A percentile compares a stretch with the other conserved stretches of the same genome.
phyloP scores from a whole-genome alignment of 2,888 invertebrate species.

The Unio pictorum region DNA sequence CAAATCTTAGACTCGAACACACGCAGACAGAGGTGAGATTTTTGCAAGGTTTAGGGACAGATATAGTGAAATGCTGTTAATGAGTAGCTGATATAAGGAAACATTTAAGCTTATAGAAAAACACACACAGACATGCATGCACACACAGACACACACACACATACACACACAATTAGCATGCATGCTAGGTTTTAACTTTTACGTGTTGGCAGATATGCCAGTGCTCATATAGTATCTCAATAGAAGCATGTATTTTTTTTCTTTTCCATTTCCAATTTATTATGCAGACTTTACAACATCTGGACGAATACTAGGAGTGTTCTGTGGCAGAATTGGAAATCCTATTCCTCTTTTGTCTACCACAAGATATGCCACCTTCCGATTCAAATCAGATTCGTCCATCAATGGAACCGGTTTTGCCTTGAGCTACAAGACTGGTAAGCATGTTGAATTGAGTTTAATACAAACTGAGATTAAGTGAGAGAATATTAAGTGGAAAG shows the following conservation, averaged over 20 bases:
- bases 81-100: no score
- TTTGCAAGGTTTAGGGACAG: no score
- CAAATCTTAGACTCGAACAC: no score
- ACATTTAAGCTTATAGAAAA: no score
- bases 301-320: slow-evolving; percentile 27
- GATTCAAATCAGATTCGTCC: slow-evolving; percentile 76
- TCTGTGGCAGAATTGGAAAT: slow-evolving; percentile 53
- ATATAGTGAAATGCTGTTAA: no score
- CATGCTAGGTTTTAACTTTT: not conserved
- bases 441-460: not conserved
- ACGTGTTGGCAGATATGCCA: not conserved
- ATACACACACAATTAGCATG: not conserved
- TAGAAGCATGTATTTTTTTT: no score
- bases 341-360: slow-evolving; percentile 76
- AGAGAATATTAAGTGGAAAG: no score
- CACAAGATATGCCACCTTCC: slow-evolving; percentile 78
- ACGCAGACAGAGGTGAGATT: no score
- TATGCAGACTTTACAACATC: slow-evolving; percentile 4
- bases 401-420: slow-evolving; percentile 81
- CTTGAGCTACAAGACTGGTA: slow-evolving; percentile 75
- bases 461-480: no score
- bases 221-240: not conserved
- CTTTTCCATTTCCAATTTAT: not conserved
- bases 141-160: not conserved
- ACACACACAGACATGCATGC: not conserved